phyloP scores from a whole-genome alignment of 2,888 invertebrate species.

The Cephus pulcher region DNA sequence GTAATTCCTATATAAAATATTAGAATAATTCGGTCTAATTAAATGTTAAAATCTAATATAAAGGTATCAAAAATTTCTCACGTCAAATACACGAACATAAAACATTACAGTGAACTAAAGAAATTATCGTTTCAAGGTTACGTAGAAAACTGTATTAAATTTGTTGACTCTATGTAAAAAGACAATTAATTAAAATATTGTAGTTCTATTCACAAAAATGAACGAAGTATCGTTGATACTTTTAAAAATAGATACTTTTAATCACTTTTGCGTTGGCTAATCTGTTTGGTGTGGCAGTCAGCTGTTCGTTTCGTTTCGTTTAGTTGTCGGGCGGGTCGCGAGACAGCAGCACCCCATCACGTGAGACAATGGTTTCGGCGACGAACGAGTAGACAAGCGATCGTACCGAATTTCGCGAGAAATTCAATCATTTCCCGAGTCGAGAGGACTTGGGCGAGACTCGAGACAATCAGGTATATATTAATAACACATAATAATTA shows the following conservation, averaged over 20 bases:
- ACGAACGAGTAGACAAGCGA: conserved; percentile 43
- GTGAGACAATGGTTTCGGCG: conserved; percentile 55
- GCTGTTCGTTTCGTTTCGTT: conserved; percentile 39
- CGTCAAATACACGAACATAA: not conserved
- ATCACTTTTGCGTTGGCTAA: not conserved
- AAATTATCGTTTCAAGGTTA: not conserved
- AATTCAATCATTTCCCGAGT: conserved; percentile 32
- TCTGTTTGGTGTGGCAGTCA: conserved; percentile 34
- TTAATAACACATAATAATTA: not conserved
- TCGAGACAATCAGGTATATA: conserved; percentile 18
- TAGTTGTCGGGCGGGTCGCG: conserved; percentile 57
- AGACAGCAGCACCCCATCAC: conserved; percentile 59
- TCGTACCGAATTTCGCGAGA: conserved; percentile 44
- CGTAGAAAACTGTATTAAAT: not conserved
- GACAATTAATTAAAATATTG: not conserved
- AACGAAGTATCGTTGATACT: not conserved
- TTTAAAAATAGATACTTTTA: too few species aligned
- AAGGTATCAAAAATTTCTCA: not conserved
- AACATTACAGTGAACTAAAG: not conserved
- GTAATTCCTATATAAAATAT: not conserved
- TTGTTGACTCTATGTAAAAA: not conserved
- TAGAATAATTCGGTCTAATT: not conserved
- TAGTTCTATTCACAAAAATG: not conserved
- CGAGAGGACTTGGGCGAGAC: conserved; percentile 10
- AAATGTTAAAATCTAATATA: not conserved